Evolutionary conservation across 1,140 invertebrate genomes (phyloP), one percentile per base, ranked within the genome.

Genomic region (Chironomus tepperi): DNA sequence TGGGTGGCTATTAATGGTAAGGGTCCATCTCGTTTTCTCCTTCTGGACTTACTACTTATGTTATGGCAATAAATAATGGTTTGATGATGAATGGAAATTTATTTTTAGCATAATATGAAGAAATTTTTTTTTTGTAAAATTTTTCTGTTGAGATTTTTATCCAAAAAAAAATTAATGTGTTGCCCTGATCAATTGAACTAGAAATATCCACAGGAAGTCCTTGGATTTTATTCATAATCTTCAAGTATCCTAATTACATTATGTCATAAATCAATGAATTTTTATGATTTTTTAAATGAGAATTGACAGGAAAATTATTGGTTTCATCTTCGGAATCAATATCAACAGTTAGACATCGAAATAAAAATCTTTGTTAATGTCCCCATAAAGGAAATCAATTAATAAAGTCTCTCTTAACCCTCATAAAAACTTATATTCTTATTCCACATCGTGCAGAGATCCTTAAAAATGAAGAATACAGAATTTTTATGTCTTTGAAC

Each of bases 251-350:
- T 34, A 34, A 34, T 34, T 34, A 34, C n/a, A 57, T n/a, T 15
- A 15, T 57, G 47, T 70, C 65, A 70, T 70, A 70, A 70, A 70
- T 70, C 65, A 70, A 18, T 19, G 9, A 19, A 19, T 70, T 70
- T 70, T 70, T 70, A 70, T 70, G 65, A 70, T 70, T 70, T 70
- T 34, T 70, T 70, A 70, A 70, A 70, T 70, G 16, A 21, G 19
- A 19, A 18, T 70, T 70, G 65, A 70, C 65, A 70, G 10, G 65
- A 21, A 70, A 70, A 70, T 70, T 70, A 21, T 21, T 70, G 65
- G 65, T 70, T 70, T 70, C 18, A 9, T 57, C 9, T 7, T 21
- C 18, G 47, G n/a, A 57, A n/a, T 57, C n/a, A 12, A 57, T 57
- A n/a, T 57, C 47, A n/a, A 12, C 47, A 57, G 24, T 34, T 34